Base-by-base conservation (phyloP, 2,113 vertebrate species). In the Clarias batrachus region DNA sequence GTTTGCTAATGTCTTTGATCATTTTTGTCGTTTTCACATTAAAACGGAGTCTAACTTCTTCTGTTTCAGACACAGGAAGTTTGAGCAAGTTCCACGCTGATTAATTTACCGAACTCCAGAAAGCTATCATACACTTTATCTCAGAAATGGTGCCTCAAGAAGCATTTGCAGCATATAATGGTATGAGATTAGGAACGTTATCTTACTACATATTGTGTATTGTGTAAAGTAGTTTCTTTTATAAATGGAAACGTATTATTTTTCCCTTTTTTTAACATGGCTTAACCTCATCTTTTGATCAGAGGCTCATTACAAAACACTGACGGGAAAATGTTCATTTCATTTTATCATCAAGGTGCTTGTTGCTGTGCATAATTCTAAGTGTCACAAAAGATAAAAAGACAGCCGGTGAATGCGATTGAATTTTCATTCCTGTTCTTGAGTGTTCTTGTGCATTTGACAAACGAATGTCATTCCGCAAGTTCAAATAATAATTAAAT, bases 31-130 rank as follows among this genome's bases (percentile, higher is more conserved):
- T 8, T 70, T 33, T 70, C 41, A 11, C 41, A 76, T 52, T 76
- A 76, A 52, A 57, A 78, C 17, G 13, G 17, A 41, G 21, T 48
- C 21, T 5, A 17, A 25, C 4, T 30, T 41, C 21, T 76, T 85
- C 60, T 79, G 19, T 85, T 85, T 85, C 62, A 79, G 84, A 85
- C 3, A 21, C 70, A 74, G 70, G 37, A 62, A 19, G 5, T 54
- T 56, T 78, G 4, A 78, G 12, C 60, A 78, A 8, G 33, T 37
- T 88, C 54, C 13, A 78, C 4, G 33, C 2, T 23, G 41, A 77
- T 62, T 85, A 37, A 30, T 27, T 48, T 27, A 77, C 52, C n/a
- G 63, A 65, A 77, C 17, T 54, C 52, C 17, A 77, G 11, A 68
- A 17, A 33, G 78, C 6, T 11, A 57, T 78, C 54, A 57, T 27